Base-by-base conservation (phyloP, 2,888 invertebrate genomes). In the Brenthis daphne region DNA sequence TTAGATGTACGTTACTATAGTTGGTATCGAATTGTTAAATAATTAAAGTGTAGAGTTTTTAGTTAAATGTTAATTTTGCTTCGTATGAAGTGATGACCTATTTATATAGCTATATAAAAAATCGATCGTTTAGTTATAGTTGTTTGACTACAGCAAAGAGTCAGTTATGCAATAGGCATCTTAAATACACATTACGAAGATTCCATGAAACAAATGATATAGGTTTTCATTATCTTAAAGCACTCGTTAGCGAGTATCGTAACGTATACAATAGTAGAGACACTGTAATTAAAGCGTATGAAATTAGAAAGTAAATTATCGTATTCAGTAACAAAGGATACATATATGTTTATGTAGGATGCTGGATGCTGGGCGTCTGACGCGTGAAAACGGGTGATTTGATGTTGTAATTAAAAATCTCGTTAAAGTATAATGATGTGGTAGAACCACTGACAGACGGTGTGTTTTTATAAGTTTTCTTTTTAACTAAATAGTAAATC, bases 241-340 rank as follows among this genome's bases (percentile, higher is more conserved):
- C 16, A 20, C 13, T 51, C 63, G 20, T 24, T 4, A 63, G 11
- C 53, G 20, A 53, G 16, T 63, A 54, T 63, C 63, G 63, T 53
- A 37, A n/a, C 5, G 33, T 50, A n/a, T 29, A 6, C 48, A n/a
- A 43, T 3, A 6, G 60, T 60, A 60, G 60, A 8, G 0, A 13
- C 69, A 61, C 70, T 73, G 75, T 74, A 76, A 75, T 76, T 75
- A 76, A 76, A 74, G 69, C 69, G 74, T 71, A 69, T 71, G 73
- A 73, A 75, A 73, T 75, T 75, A 75, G 69, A 73, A 73, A 73
- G 74, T 72, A 70, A 73, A 74, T 75, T 74, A 76, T 76, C 74
- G 75, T 74, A 76, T 75, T 75, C 75, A 74, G 67, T 68, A 71
- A 64, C 69, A 66, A 68, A 72, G 64, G 71, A 68, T 53, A 53